Evolutionary conservation across 2,113 vertebrate species (phyloP).

Genomic region (Triplophysa tibetana): DNA sequence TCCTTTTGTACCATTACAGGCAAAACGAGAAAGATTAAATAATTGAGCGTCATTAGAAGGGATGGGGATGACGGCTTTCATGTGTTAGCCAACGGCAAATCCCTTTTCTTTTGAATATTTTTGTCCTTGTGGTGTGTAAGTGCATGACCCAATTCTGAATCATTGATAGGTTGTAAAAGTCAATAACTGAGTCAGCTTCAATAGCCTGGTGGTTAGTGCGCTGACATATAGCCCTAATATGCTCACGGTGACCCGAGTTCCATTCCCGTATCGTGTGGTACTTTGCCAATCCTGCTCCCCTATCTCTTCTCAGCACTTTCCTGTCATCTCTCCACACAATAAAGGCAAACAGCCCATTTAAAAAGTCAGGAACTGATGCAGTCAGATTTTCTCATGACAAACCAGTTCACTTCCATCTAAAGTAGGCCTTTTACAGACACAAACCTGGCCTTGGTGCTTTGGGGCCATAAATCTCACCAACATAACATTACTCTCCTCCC

Average conservation of each 20-base stretch:
- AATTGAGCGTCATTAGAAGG: conserved; percentile 1
- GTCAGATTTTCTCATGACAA: background rate
- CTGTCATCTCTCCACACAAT: too few species aligned
- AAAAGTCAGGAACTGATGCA: too few species aligned
- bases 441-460: background rate
- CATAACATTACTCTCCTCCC: background rate
- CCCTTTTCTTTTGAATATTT: background rate
- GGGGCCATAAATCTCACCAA: background rate
- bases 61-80: background rate
- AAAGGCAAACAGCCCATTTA: too few species aligned
- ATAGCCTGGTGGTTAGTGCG: too few species aligned
- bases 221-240: too few species aligned
- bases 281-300: too few species aligned
- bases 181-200: background rate
- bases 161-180: background rate
- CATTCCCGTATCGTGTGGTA: too few species aligned
- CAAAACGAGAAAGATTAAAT: background rate
- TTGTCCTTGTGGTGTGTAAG: background rate
- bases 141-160: background rate
- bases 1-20: background rate
- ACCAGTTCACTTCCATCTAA: background rate
- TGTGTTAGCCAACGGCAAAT: background rate
- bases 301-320: too few species aligned
- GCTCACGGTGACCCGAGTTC: too few species aligned
- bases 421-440: too few species aligned